A percentile compares a stretch with the other conserved stretches of the same genome.
These are phyloP conservation scores for Micronycteris hirsuta DNA, from an alignment of 2,113 vertebrate species.

Conservation along the genomic window DNA sequence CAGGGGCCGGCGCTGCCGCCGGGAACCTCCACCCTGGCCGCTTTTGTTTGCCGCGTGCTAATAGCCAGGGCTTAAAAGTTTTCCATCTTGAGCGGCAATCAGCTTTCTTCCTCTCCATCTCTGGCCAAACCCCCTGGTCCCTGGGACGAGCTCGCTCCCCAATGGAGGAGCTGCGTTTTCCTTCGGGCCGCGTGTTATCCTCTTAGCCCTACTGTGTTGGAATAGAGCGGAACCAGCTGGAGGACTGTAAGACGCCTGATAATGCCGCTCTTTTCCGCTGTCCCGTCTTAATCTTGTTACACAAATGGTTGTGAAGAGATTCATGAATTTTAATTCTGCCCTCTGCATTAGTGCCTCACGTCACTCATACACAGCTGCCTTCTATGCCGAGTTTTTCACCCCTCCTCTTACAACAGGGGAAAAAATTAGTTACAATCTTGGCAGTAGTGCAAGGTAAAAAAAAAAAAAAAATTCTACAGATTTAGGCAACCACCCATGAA, in stretches of 20 bases:
- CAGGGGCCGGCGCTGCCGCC: background rate
- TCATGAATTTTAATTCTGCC: constrained; percentile 99
- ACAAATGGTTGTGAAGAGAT: constrained; percentile 99
- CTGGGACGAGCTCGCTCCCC: constrained; percentile 83
- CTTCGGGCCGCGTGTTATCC: constrained; percentile 97
- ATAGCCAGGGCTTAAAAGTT: constrained; percentile 80
- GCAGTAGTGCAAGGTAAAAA: constrained; percentile 85
- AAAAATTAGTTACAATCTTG: constrained; percentile 92
- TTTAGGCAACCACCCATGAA: constrained; percentile 99
- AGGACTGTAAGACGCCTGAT: constrained; percentile 99
- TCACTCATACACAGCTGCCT: constrained; percentile 87
- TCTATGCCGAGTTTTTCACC: constrained; percentile 84
- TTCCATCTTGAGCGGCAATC: constrained; percentile 76
- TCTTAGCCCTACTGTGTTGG: constrained; percentile 99
- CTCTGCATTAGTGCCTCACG: constrained; percentile 87
- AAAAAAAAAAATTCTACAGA: constrained; percentile 85
- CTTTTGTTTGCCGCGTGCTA: constrained; percentile 69
- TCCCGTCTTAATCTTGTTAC: constrained; percentile 99
- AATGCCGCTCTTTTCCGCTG: constrained; percentile 99
- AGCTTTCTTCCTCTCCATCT: constrained; percentile 72
- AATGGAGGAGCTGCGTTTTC: constrained; percentile 87
- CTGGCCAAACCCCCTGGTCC: constrained; percentile 81
- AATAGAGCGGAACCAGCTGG: constrained; percentile 99
- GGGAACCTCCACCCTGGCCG: constrained; percentile 7
- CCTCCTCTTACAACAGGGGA: constrained; percentile 84